A percentile compares a stretch with the other conserved stretches of the same genome.
Conservation (phyloP, 1,140 invertebrate species). For the Brachionus calyciflorus region DNA sequence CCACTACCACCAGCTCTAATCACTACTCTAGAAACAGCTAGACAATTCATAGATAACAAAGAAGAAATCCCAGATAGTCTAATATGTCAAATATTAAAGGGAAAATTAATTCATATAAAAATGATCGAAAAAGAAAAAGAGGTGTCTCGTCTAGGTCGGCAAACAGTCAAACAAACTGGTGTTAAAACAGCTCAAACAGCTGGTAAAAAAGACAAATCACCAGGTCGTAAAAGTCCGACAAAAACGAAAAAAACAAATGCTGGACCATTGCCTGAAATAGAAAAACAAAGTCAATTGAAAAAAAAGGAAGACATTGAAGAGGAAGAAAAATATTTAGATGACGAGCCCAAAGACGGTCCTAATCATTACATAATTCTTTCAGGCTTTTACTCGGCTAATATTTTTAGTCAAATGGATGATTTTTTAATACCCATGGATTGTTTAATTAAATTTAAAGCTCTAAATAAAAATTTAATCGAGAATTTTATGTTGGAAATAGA, state of each 20-base stretch:
- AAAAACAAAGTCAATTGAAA: constrained; percentile 52
- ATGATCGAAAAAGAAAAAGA: constrained; percentile 53
- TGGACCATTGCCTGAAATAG: constrained; percentile 51
- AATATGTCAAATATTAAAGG: constrained; percentile 57
- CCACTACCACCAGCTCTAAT: background rate
- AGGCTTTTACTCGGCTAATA: constrained; percentile 56
- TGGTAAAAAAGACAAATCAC: constrained; percentile 54
- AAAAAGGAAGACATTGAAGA: constrained; percentile 59
- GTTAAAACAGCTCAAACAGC: constrained; percentile 49
- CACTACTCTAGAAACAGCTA: constrained; percentile 46
- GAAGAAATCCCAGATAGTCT: constrained; percentile 55
- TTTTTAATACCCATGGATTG: constrained; percentile 54
- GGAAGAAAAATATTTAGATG: constrained; percentile 58
- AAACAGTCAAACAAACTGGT: constrained; percentile 50
- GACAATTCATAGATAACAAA: constrained; percentile 54
- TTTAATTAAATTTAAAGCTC: constrained; percentile 49
- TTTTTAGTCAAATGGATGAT: constrained; percentile 54
- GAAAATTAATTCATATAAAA: constrained; percentile 55
- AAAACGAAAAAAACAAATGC: constrained; percentile 56
- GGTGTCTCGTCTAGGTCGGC: constrained; percentile 51
- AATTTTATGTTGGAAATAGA: constrained; percentile 50
- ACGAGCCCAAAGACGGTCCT: constrained; percentile 61
- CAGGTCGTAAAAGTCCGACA: constrained; percentile 47
- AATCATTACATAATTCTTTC: constrained; percentile 57
- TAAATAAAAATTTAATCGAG: constrained; percentile 49